Evolutionary conservation across 2,797 vertebrate species (phyloP), one percentile per base, ranked within the genome.

Genomic region (Helostoma temminkii): DNA sequence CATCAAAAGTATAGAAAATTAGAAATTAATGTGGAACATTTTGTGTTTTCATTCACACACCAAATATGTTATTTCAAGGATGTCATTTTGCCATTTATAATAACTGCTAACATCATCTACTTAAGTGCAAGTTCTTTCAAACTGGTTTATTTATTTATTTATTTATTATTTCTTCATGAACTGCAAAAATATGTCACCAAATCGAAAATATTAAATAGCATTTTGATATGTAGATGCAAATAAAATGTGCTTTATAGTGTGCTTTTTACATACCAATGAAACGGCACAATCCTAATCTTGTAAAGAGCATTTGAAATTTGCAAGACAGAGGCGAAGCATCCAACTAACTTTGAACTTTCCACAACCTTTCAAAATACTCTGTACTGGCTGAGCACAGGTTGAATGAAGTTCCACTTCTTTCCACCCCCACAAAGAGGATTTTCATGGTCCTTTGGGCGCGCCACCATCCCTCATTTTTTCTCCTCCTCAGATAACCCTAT

Each of bases 331-430:
- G 18, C 26, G 15, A 43, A 58, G 52, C 15, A 26, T 67, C 71
- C 60, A 55, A 64, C 70, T 79, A 83, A 80, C 83, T 86, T 72
- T 83, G 75, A 90, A 85, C 79, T 79, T 60, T 68, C 32, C 69
- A 56, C 66, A 74, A 71, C 78, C 80, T 86, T 81, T 74, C 45
- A 79, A 82, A 83, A 77, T 52, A 52, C 11, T 5, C 58, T n/a
- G 47, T 37, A 48, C 63, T 28, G 52, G 73, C 46, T 50, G 71
- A 79, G 57, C 70, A 37, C 76, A 64, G 66, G 69, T 69, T 82
- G 72, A 82, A 77, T 66, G 45, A 61, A 72, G 76, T 78, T 79
- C 63, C 70, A 68, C 66, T 78, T 76, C 50, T 85, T 66, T 76
- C 78, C 70, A 64, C 76, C 63, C 59, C 67, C 70, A 84, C 81